A percentile compares a stretch with the other conserved stretches of the same genome.
These are phyloP conservation scores for Dicentrarchus labrax DNA, from an alignment of 2,113 vertebrate species.

Conservation along the genomic window DNA sequence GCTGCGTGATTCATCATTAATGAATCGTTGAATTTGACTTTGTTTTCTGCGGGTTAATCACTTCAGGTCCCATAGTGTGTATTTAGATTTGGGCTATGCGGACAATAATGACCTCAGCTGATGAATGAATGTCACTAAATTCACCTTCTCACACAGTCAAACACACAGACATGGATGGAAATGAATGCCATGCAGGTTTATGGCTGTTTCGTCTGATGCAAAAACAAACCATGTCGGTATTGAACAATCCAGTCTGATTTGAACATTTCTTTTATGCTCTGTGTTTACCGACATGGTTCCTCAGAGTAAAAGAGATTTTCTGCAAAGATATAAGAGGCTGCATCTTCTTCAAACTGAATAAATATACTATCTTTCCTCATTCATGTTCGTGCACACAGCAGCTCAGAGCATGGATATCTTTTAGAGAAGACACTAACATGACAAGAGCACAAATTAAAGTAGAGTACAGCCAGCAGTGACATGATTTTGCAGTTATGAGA, in stretches of 20 bases:
- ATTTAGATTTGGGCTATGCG: background rate
- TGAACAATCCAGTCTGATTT: background rate
- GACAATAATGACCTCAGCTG: background rate
- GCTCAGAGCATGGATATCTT: background rate
- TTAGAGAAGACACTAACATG: background rate
- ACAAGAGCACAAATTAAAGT: background rate
- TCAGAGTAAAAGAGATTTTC: background rate
- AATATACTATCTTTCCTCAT: background rate
- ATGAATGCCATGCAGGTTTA: background rate
- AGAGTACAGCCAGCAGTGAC: background rate
- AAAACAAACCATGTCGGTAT: background rate
- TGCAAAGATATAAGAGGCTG: background rate
- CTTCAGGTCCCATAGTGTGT: background rate
- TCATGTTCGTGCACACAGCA: background rate
- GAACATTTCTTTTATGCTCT: background rate
- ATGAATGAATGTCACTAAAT: constrained; percentile 7
- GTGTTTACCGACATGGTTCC: background rate
- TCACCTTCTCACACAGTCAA: background rate
- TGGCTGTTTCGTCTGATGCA: background rate
- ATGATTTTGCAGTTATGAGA: background rate
- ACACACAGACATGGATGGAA: background rate
- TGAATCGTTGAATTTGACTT: background rate
- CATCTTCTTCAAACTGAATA: background rate
- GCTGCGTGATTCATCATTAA: constrained; percentile 13
- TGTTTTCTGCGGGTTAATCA: background rate